These are phyloP conservation scores for Butorides virescens DNA, from an alignment of 2,113 vertebrate genomes.

Conservation along the genomic window DNA sequence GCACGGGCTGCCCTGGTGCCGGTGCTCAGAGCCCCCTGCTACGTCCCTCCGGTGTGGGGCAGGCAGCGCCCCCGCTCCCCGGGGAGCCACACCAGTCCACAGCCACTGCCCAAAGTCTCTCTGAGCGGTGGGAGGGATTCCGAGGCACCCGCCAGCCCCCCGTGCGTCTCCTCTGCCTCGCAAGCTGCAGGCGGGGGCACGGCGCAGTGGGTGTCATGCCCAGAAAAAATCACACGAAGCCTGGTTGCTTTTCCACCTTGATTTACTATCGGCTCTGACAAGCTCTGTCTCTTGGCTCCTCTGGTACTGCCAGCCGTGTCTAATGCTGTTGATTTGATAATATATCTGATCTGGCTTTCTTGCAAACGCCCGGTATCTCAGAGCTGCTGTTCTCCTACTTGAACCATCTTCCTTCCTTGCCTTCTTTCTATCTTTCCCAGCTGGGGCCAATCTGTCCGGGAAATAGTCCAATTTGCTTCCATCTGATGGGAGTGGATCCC, in stretches of 20 bases:
- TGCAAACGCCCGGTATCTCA: background rate
- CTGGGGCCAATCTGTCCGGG: conserved; percentile 58
- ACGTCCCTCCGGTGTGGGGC: background rate
- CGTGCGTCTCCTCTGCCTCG: rapidly evolving
- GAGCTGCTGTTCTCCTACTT: conserved; percentile 54
- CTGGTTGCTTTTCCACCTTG: conserved; percentile 14
- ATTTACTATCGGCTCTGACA: conserved; percentile 19
- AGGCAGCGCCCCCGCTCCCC: background rate
- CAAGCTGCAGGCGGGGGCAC: background rate
- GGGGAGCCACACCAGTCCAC: background rate
- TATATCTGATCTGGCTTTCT: conserved; percentile 46
- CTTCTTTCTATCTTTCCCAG: conserved; percentile 37
- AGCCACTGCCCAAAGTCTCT: background rate
- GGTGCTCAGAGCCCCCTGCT: background rate
- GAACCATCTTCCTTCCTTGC: conserved; percentile 28
- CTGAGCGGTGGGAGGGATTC: background rate
- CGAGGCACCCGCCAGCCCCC: background rate
- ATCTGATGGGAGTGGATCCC: conserved; percentile 51
- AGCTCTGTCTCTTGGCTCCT: conserved; percentile 1
- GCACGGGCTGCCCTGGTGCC: rapidly evolving
- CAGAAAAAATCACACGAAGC: background rate
- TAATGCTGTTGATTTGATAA: conserved; percentile 55
- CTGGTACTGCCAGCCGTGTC: background rate
- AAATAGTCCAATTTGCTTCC: conserved; percentile 57
- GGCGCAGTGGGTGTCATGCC: background rate